A percentile compares a stretch with the other conserved stretches of the same genome.
These are phyloP conservation scores for Horisme vitalbata DNA, from an alignment of 2,888 invertebrate genomes.

Conservation along the genomic window DNA sequence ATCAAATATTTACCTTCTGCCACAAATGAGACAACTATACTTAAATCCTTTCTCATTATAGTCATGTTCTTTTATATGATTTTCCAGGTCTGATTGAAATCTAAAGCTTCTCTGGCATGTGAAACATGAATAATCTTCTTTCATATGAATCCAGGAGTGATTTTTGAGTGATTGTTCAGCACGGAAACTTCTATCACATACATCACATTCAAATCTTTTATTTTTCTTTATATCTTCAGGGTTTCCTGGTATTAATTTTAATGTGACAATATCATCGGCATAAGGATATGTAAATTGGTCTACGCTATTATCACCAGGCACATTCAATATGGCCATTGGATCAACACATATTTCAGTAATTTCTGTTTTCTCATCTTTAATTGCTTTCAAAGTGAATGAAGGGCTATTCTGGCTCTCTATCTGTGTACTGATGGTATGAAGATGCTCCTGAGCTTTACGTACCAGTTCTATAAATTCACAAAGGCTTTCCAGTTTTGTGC, in stretches of 20 bases:
- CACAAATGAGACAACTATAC: slow-evolving; percentile 6
- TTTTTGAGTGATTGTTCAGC: slow-evolving; percentile 84
- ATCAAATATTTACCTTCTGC: slow-evolving; percentile 6
- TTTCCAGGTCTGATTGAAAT: slow-evolving; percentile 84
- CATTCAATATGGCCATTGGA: slow-evolving; percentile 9
- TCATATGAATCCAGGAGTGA: slow-evolving; percentile 83
- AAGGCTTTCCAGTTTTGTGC: slow-evolving; percentile 84
- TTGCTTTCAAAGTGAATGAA: slow-evolving; percentile 5
- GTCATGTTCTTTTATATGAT: slow-evolving; percentile 83
- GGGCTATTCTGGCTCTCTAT: not conserved
- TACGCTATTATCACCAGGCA: not conserved
- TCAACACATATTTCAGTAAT: slow-evolving; percentile 28
- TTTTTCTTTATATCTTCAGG: slow-evolving; percentile 12
- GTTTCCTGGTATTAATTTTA: slow-evolving; percentile 53
- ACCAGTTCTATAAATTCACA: slow-evolving; percentile 87
- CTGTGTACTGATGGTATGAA: slow-evolving; percentile 39
- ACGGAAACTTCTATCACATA: slow-evolving; percentile 80
- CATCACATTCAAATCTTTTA: slow-evolving; percentile 76
- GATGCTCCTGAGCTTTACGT: slow-evolving; percentile 83
- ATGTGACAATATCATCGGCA: slow-evolving; percentile 55
- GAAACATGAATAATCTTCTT: slow-evolving; percentile 26
- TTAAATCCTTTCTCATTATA: not conserved
- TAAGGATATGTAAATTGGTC: slow-evolving; percentile 2
- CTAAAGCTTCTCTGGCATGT: slow-evolving; percentile 84
- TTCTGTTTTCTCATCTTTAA: slow-evolving; percentile 37